phyloP scores from a whole-genome alignment of 1,140 invertebrate species.

The Trichonephila clavata region DNA sequence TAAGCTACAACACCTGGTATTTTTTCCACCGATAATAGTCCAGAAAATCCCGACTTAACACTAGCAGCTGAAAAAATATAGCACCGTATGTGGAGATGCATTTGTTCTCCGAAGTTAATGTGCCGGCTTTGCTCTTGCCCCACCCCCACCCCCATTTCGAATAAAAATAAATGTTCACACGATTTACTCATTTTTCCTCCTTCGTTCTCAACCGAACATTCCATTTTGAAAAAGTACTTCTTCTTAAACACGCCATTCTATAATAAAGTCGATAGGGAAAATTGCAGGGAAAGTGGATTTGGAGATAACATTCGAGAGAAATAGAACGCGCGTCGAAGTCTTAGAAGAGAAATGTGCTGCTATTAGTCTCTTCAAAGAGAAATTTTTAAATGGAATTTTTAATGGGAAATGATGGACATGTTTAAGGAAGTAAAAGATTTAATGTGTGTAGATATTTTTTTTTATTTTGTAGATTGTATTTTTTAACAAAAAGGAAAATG shows the following conservation, averaged over 20 bases:
- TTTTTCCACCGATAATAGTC: constrained; percentile 28
- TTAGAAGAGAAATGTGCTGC: no score
- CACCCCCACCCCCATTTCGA: neutral
- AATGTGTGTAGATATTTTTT: no score
- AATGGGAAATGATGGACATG: no score
- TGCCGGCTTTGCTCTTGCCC: neutral
- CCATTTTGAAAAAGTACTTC: constrained; percentile 30
- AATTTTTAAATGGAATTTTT: no score
- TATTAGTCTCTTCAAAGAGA: no score
- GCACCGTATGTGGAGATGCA: neutral
- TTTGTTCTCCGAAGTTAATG: constrained; percentile 21
- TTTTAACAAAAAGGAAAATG: no score
- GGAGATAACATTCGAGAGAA: no score
- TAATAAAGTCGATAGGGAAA: constrained; percentile 24
- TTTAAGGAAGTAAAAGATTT: no score
- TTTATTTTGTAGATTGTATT: no score
- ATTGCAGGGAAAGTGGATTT: no score
- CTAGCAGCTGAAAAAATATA: constrained; percentile 11
- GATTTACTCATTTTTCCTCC: constrained; percentile 22
- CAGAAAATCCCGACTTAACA: constrained; percentile 30
- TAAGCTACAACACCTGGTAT: neutral
- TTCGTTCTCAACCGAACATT: neutral
- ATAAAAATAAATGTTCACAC: constrained; percentile 41
- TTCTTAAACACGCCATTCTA: constrained; percentile 14
- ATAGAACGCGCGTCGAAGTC: no score